Evolutionary conservation across 2,797 vertebrate genomes (phyloP), one percentile per base, ranked within the genome.

Genomic region (Rhinophrynus dorsalis): DNA sequence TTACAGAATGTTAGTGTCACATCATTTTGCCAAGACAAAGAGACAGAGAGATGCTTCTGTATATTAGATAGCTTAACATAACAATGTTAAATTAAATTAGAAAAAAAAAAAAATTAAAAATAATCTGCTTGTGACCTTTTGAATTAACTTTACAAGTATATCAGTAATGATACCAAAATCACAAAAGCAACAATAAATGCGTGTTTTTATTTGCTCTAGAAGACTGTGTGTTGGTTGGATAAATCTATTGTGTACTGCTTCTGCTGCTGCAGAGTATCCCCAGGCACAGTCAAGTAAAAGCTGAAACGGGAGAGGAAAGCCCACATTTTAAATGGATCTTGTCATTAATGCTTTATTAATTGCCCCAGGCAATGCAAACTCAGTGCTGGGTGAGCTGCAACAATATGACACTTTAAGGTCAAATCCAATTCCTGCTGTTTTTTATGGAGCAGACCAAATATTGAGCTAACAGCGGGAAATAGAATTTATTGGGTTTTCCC

Each of bases 271-370:
- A 77, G 82, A 82, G 87, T 89, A 83, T 89, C 88, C 90, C 78
- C 81, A 85, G 88, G 90, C 92, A 83, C 74, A 85, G 83, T 76
- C 79, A 80, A 90, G 89, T 85, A 93, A 92, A 93, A 93, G 90
- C 92, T 83, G 85, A 90, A 90, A 91, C 92, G 82, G 74, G 87
- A 92, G 86, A 92, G 92, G 94, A 91, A 91, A 91, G 88, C 91
- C 90, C 87, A 91, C 91, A 92, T 94, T 96, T 95, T 92, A 94
- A 97, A 96, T 94, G 92, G 92, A 90, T 91, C 94, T 95, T 95
- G 95, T 96, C 95, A 95, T 97, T 96, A 96, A 97, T 95, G 94
- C 94, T 96, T 97, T 97, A 97, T 97, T 97, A 97, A 97, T 95
- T 94, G 97, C 96, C 93, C 56, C 80, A 80, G 94, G 96, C 94